Base-by-base conservation (phyloP, 1,140 invertebrate species). In the Archivesica marissinica region DNA sequence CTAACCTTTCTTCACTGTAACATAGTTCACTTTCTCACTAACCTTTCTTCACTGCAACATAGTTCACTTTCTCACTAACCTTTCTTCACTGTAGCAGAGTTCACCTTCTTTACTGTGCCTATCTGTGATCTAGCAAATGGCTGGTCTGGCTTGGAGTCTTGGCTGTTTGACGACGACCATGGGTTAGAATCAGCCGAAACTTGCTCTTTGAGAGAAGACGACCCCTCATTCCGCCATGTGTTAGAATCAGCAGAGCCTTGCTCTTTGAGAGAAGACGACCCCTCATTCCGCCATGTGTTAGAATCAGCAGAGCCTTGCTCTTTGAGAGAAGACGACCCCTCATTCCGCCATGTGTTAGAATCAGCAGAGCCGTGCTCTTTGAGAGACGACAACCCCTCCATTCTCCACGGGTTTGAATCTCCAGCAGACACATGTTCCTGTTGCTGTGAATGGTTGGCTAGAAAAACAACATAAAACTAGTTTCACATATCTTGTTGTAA, bases 61-160 rank as follows among this genome's bases (percentile, higher is more conserved):
- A n/a, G 9, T 59, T 59, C 28, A 59, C 23, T 28, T 64, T 64
- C 4, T 64, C 6, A n/a, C 44, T 68, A 39, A 56, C 54, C 80
- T 59, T 74, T 54, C 59, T 64, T 74, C 23, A 30, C n/a, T 11
- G 64, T 50, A 33, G 15, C 68, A 59, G 35, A 23, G 2, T 2
- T 52, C 15, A 35, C 33, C 64, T 83, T 83, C 39, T 74, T 75
- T 33, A 75, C 70, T 11, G 80, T 83, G 11, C 50, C 54, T 30
- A 83, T 1, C n/a, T 83, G 80, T 47, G 80, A 83, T 9, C 80
- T 74, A 13, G 80, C 80, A 75, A 83, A 83, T 17, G 68, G 70
- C 38, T 83, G 80, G 7, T 74, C 80, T 33, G 50, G 47, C 35
- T 75, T 75, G 13, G 68, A 72, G n/a, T 72, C 68, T 7, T 72